A percentile compares a stretch with the other conserved stretches of the same genome.
Conservation (phyloP, 2,113 vertebrate species). For the Neofelis nebulosa region DNA sequence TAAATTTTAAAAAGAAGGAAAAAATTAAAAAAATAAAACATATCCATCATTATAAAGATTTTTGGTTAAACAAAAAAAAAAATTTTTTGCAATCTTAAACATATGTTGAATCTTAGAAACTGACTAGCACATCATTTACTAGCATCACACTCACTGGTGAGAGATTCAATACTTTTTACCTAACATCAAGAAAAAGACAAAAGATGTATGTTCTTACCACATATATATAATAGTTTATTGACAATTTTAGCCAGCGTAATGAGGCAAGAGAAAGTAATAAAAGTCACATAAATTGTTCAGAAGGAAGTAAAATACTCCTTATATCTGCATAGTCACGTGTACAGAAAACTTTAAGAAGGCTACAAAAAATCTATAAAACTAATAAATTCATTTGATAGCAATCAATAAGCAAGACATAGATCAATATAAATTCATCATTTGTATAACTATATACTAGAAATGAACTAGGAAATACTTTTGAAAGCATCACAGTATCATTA, state of each 20-base stretch:
- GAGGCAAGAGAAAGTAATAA: background rate
- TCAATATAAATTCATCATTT: background rate
- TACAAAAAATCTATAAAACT: background rate
- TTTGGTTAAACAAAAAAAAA: background rate
- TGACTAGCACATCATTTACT: background rate
- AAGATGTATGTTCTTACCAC: background rate
- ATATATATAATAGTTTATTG: background rate
- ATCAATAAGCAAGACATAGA: background rate
- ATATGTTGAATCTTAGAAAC: background rate
- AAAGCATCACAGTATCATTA: background rate
- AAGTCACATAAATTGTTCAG: background rate
- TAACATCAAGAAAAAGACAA: background rate
- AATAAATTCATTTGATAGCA: background rate
- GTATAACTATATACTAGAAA: background rate
- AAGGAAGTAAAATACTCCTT: background rate
- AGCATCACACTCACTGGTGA: background rate
- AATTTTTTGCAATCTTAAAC: background rate
- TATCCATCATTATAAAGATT: background rate
- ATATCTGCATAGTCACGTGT: background rate
- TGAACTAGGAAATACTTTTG: background rate
- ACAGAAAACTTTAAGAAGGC: background rate
- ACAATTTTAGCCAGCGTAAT: background rate
- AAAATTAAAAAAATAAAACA: background rate
- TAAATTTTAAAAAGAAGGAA: background rate
- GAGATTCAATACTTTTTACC: background rate